Percentiles rank a stretch among this genome's conserved stretches.
Conservation (phyloP, 2,113 vertebrate genomes). For the Lepidothrix coronata region DNA sequence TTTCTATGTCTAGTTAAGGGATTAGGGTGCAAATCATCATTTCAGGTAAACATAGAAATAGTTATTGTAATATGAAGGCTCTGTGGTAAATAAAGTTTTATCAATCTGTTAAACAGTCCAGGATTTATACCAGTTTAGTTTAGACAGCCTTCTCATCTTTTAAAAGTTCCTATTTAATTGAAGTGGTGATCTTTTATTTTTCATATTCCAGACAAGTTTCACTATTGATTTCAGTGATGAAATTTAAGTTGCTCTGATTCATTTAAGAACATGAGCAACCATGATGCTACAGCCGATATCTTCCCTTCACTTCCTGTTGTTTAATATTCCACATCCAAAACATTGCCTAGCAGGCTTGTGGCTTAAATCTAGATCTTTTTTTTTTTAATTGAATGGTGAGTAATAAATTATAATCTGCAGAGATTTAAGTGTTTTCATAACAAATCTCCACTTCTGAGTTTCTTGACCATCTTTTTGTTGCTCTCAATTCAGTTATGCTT, state of each 20-base stretch:
- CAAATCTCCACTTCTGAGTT: not conserved
- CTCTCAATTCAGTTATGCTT: not conserved
- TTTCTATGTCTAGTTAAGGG: not conserved
- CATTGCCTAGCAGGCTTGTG: not conserved
- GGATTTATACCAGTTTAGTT: not conserved
- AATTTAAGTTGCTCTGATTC: not conserved
- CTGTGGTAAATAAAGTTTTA: not conserved
- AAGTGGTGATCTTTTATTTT: not conserved
- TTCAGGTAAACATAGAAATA: not conserved
- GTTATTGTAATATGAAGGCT: not conserved
- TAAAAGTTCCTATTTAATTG: not conserved
- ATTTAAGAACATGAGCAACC: not conserved
- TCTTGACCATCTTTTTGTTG: not conserved
- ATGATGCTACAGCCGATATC: not conserved
- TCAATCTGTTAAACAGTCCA: not conserved
- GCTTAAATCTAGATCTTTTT: not conserved
- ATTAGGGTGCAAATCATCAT: not conserved
- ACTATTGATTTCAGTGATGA: not conserved
- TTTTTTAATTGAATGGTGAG: not conserved
- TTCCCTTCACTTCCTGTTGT: not conserved
- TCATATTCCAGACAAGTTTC: not conserved
- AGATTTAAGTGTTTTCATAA: not conserved
- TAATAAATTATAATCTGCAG: not conserved
- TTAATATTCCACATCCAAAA: not conserved
- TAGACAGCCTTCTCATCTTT: not conserved